Evolutionary conservation across 2,797 vertebrate species (phyloP).

Genomic region (Sarcophilus harrisii): DNA sequence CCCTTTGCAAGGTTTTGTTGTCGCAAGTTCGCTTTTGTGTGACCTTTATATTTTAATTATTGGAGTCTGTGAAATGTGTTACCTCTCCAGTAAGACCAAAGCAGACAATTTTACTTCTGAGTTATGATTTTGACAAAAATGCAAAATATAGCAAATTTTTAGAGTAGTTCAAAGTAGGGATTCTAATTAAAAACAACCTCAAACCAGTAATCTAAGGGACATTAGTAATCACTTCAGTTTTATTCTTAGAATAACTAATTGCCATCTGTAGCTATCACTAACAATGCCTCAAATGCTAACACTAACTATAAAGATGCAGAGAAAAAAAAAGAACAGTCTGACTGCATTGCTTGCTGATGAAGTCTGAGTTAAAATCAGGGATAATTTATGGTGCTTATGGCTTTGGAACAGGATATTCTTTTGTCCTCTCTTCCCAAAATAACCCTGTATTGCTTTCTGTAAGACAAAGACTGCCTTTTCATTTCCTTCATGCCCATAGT

Average conservation of each 20-base stretch:
- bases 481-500: neutral
- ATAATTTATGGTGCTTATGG: slow-evolving; percentile 45
- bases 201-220: slow-evolving; percentile 9
- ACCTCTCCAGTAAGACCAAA: slow-evolving; percentile 2
- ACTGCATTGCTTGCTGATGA: neutral
- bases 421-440: slow-evolving; percentile 57
- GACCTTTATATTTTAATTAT: neutral
- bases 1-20: neutral
- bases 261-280: slow-evolving; percentile 4
- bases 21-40: neutral
- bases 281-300: slow-evolving; percentile 4
- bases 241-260: slow-evolving; percentile 61
- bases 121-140: neutral
- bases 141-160: slow-evolving; percentile 24
- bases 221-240: slow-evolving; percentile 53
- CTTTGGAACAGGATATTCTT: slow-evolving; percentile 8
- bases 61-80: neutral
- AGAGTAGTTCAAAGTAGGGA: slow-evolving; percentile 18
- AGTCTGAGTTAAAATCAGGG: slow-evolving; percentile 32
- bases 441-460: slow-evolving; percentile 1
- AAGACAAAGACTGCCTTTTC: neutral
- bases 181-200: slow-evolving; percentile 21
- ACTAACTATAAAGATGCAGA: neutral
- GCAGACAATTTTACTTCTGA: neutral
- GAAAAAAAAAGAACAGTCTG: slow-evolving; percentile 16